Evolutionary conservation across 2,888 invertebrate genomes (phyloP).

Genomic region (Formica aserva): DNA sequence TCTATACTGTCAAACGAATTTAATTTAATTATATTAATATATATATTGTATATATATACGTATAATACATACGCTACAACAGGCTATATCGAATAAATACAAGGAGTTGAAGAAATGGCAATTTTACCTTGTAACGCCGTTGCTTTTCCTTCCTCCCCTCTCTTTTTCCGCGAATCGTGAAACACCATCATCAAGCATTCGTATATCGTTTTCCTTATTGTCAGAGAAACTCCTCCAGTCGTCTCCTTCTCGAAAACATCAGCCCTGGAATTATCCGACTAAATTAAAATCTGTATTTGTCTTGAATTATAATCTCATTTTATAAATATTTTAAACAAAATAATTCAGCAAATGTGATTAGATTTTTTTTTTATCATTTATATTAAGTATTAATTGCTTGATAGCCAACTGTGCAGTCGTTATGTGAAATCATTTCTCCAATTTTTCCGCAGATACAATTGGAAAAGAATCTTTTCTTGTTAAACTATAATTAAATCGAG

Average conservation of each 20-base stretch:
- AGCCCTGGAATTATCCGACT: not conserved
- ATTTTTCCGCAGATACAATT: not conserved
- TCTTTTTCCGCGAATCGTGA: constrained; percentile 64
- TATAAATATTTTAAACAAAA: not conserved
- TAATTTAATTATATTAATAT: not conserved
- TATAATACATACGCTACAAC: not conserved
- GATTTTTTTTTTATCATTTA: not conserved
- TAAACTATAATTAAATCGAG: not conserved
- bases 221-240: constrained; percentile 57
- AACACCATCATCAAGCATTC: constrained; percentile 75
- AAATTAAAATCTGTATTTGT: not conserved
- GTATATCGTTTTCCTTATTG: constrained; percentile 65
- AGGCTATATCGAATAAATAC: constrained; percentile 1
- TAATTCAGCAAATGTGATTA: not conserved
- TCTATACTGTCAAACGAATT: not conserved
- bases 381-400: not conserved
- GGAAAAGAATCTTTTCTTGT: not conserved
- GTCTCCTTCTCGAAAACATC: not conserved
- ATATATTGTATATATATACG: no score
- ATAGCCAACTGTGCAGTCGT: not conserved
- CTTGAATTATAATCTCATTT: not conserved
- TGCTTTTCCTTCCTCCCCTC: not conserved
- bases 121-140: not conserved
- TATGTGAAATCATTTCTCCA: not conserved
- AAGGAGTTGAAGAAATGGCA: not conserved